These are phyloP conservation scores for Troides aeacus DNA, from an alignment of 2,888 invertebrate genomes.

Conservation along the genomic window DNA sequence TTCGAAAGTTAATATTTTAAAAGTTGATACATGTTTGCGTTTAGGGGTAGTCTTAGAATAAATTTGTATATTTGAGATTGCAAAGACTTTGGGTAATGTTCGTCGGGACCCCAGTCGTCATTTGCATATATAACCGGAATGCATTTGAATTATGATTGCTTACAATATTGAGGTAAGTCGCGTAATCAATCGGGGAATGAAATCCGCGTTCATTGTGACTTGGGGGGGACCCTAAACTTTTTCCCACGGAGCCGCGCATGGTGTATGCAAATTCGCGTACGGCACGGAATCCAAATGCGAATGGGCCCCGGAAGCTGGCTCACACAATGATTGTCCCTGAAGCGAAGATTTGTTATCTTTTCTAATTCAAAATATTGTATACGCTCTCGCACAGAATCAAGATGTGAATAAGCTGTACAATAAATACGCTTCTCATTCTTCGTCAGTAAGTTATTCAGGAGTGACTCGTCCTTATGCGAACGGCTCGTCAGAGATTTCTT, in stretches of 20 bases:
- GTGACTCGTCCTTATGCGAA: not conserved
- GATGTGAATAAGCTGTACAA: slow-evolving; percentile 8
- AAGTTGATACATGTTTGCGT: too few species aligned
- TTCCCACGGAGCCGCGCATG: slow-evolving; percentile 54
- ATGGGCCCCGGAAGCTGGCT: slow-evolving; percentile 44
- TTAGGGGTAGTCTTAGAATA: too few species aligned
- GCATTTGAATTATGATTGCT: slow-evolving; percentile 45
- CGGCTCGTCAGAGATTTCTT: not conserved
- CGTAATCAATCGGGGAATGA: slow-evolving; percentile 53
- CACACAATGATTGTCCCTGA: slow-evolving; percentile 35
- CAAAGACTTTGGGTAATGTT: too few species aligned
- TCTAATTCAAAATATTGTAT: slow-evolving; percentile 21
- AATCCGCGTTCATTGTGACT: slow-evolving; percentile 34
- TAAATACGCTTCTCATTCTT: slow-evolving; percentile 1
- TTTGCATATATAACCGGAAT: slow-evolving; percentile 44
- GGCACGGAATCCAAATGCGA: slow-evolving; percentile 43
- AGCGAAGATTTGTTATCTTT: slow-evolving; percentile 19
- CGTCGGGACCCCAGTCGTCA: slow-evolving; percentile 16
- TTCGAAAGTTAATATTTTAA: too few species aligned
- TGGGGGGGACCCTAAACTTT: slow-evolving; percentile 38
- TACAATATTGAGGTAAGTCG: slow-evolving; percentile 52
- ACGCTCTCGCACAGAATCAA: slow-evolving; percentile 1
- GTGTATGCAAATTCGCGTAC: slow-evolving; percentile 56
- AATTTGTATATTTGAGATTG: too few species aligned
- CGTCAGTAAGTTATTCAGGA: not conserved